Percentiles rank a stretch among this genome's conserved stretches.
Conservation (phyloP, 1,140 invertebrate genomes). For the Neodiprion fabricii region DNA sequence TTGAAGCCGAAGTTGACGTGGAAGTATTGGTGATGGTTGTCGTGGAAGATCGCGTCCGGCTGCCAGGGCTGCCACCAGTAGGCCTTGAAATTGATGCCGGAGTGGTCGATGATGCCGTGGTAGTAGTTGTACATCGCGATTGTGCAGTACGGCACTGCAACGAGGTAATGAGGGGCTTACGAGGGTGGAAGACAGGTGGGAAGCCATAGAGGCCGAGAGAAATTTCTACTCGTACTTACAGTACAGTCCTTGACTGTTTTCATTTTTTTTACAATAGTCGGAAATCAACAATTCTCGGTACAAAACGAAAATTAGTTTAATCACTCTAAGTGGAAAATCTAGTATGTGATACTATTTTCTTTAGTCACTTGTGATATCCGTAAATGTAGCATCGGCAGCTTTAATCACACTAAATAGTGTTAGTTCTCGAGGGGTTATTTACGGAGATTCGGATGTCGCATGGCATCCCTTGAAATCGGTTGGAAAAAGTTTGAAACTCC, state of each 20-base stretch:
- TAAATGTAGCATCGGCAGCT: no score
- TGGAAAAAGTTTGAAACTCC: no score
- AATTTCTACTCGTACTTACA: not conserved
- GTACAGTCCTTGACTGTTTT: not conserved
- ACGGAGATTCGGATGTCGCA: no score
- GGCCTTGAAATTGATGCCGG: conserved; percentile 75
- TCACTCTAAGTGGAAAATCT: no score
- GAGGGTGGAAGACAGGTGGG: not conserved
- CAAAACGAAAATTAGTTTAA: no score
- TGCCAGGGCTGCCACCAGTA: conserved; percentile 82
- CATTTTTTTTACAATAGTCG: conserved; percentile 6
- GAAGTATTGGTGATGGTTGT: conserved; percentile 81
- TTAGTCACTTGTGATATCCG: no score
- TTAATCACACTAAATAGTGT: no score
- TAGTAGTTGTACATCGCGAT: conserved; percentile 73
- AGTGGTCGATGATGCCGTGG: conserved; percentile 79
- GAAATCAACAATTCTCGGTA: not conserved
- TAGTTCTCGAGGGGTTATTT: no score
- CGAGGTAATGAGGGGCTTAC: conserved; percentile 26
- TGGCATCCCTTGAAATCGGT: no score
- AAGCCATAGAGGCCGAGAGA: conserved; percentile 10
- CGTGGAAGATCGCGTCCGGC: conserved; percentile 76
- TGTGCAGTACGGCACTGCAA: conserved; percentile 66
- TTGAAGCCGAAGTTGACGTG: conserved; percentile 81
- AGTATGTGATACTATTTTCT: not conserved